A percentile compares a stretch with the other conserved stretches of the same genome.
Conservation (phyloP, 2,797 vertebrate genomes). For the Hippopotamyrus pictus region DNA sequence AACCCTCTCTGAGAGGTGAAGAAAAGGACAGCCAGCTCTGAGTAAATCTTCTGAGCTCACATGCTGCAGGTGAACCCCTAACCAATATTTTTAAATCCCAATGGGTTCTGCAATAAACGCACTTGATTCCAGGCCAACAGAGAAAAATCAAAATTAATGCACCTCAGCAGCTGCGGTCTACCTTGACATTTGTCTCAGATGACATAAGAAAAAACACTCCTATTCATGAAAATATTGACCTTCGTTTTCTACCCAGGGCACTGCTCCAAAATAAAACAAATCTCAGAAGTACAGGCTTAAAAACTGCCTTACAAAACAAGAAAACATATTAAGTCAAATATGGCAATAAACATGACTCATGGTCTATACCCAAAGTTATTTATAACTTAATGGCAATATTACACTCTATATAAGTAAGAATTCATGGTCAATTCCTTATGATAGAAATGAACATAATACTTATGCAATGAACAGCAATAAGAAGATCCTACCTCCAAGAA, state of each 20-base stretch:
- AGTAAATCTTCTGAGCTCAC: constrained; percentile 53
- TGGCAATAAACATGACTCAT: background rate
- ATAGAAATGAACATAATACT: background rate
- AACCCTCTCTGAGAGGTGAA: constrained; percentile 59
- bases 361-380: background rate
- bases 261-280: background rate
- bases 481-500: constrained; percentile 78
- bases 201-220: background rate
- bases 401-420: background rate
- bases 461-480: background rate
- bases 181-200: background rate
- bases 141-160: constrained; percentile 19
- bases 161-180: background rate
- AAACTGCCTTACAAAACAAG: background rate
- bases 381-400: background rate
- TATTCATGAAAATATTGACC: background rate
- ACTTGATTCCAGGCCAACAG: constrained; percentile 30
- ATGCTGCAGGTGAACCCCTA: constrained; percentile 59
- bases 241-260: background rate
- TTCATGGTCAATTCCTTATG: background rate
- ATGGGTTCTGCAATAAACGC: constrained; percentile 33
- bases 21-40: constrained; percentile 60
- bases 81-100: constrained; percentile 41
- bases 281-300: background rate
- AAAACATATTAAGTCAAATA: constrained; percentile 11